phyloP scores from a whole-genome alignment of 2,797 vertebrate species.

The Brachyalestes nurse region DNA sequence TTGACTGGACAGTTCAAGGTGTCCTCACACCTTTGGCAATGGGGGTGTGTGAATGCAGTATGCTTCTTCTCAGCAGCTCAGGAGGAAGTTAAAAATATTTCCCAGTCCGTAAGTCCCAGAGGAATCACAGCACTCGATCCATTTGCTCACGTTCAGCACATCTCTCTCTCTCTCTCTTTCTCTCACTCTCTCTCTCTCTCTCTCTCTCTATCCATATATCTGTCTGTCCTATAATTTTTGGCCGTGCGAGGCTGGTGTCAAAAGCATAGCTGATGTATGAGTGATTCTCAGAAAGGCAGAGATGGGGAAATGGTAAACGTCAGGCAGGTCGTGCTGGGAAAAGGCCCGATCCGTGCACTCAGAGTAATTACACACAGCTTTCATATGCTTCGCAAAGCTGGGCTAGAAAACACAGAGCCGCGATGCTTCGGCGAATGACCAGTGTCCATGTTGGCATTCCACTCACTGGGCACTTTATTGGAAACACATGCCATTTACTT shows the following conservation, averaged over 20 bases:
- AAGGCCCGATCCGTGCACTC: conserved; percentile 39
- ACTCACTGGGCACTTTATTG: too few species aligned
- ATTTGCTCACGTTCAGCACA: background rate
- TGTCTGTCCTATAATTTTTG: conserved; percentile 22
- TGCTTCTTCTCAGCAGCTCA: background rate
- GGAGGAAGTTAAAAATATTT: background rate
- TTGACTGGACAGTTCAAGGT: too few species aligned
- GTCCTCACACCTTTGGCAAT: too few species aligned
- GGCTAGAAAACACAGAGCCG: background rate
- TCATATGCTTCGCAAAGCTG: background rate
- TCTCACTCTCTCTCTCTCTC: background rate
- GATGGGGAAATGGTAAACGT: conserved; percentile 44
- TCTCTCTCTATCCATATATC: conserved; percentile 4
- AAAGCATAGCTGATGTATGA: conserved; percentile 50
- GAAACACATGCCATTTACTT: too few species aligned
- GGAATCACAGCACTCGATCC: background rate
- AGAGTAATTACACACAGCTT: conserved; percentile 43
- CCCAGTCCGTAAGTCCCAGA: background rate
- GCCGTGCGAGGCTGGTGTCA: background rate
- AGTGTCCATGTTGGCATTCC: background rate
- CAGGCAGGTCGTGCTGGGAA: conserved; percentile 48
- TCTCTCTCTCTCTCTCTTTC: too few species aligned
- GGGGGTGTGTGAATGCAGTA: too few species aligned
- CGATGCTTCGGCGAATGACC: too few species aligned
- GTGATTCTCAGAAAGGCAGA: conserved; percentile 41